Percentiles rank a stretch among this genome's conserved stretches.
Evolutionary conservation across 1,140 invertebrate genomes (phyloP).

Genomic region (Drosophila equinoxialis): DNA sequence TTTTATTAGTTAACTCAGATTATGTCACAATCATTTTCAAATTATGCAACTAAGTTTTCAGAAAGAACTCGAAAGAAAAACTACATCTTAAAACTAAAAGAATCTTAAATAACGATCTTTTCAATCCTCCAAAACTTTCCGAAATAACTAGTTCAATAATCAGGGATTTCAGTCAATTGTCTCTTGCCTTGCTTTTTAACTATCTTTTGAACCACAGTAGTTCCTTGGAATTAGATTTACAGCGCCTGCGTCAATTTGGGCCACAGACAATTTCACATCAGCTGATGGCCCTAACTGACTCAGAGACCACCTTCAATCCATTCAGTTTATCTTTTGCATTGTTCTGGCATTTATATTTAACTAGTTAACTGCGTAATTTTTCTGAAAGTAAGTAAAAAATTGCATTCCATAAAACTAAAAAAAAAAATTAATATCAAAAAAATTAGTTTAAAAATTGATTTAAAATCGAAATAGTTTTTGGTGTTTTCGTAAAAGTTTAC

Average conservation of each 20-base stretch:
- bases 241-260: constrained; percentile 41
- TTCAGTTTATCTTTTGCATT: constrained; percentile 45
- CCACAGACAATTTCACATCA: constrained; percentile 1
- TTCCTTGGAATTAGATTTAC: background rate
- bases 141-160: too few relatives aligned
- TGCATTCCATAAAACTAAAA: background rate
- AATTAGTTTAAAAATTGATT: background rate
- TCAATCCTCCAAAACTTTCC: too few relatives aligned
- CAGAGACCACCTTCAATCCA: background rate
- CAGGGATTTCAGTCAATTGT: too few relatives aligned
- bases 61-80: too few relatives aligned
- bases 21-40: too few relatives aligned
- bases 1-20: too few relatives aligned
- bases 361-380: background rate
- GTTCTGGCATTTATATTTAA: background rate
- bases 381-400: background rate
- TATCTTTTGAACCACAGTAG: constrained; percentile 19
- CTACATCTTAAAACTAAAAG: too few relatives aligned
- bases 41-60: too few relatives aligned
- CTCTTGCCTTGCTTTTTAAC: too few relatives aligned
- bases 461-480: background rate
- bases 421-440: background rate
- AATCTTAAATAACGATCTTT: too few relatives aligned
- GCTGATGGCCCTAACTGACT: background rate
- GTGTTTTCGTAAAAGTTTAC: background rate